phyloP scores from a whole-genome alignment of 2,797 vertebrate species.

The Anguilla megastoma region DNA sequence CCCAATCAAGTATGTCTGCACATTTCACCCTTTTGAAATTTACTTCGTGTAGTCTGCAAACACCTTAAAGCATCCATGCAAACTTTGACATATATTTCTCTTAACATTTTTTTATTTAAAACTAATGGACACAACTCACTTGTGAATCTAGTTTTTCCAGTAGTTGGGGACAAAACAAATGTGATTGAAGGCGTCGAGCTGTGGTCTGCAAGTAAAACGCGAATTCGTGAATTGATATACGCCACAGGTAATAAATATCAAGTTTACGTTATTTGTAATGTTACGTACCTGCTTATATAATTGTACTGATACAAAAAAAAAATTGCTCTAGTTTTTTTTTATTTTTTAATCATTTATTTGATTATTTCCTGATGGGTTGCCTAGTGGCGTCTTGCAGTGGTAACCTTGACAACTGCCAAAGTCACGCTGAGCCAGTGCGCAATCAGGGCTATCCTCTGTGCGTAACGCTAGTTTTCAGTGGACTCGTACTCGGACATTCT shows the following conservation, averaged over 20 bases:
- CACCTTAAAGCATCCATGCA: not conserved
- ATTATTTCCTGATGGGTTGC: conserved; percentile 31
- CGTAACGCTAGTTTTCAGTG: not conserved
- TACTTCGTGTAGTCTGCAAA: not conserved
- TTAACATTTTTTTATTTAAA: not conserved
- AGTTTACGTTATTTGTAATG: not conserved
- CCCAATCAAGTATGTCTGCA: not conserved
- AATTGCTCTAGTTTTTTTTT: not conserved
- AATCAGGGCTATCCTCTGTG: conserved; percentile 17
- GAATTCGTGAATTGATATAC: not conserved
- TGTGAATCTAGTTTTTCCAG: not conserved
- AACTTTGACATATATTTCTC: not conserved
- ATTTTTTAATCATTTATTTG: not conserved
- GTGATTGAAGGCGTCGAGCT: not conserved
- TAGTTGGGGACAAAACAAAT: not conserved
- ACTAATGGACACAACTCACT: not conserved
- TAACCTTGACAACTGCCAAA: conserved; percentile 71
- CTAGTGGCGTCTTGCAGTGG: conserved; percentile 54
- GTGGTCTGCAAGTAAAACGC: not conserved
- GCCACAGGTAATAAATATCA: not conserved
- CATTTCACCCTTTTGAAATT: not conserved
- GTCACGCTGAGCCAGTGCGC: conserved; percentile 31
- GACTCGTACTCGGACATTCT: not conserved
- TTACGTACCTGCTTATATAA: not conserved
- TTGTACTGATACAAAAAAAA: not conserved